Conservation (phyloP, 2,113 vertebrate species). For the Lampris megalopsis region DNA sequence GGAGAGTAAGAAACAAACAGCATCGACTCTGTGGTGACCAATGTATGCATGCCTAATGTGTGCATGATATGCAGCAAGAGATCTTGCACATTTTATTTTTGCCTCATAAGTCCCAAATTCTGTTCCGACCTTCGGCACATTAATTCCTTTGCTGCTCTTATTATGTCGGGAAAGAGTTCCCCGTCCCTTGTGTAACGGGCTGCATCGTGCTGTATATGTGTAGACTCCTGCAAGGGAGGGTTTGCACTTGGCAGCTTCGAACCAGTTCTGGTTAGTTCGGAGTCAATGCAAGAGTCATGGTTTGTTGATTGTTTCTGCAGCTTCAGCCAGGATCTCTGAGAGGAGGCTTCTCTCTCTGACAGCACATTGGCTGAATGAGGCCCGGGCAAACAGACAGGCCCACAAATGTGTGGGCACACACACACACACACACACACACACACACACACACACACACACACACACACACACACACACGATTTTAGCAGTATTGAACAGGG, state of each 20-base stretch:
- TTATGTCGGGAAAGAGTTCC: too few species aligned
- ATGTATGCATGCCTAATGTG: too few species aligned
- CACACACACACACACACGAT: background rate
- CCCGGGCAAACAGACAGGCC: slow-evolving; percentile 3
- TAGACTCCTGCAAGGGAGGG: background rate
- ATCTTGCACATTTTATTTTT: too few species aligned
- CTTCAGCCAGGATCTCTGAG: slow-evolving; percentile 46
- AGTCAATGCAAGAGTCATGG: slow-evolving; percentile 7
- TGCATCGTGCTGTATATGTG: too few species aligned
- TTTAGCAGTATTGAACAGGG: too few species aligned
- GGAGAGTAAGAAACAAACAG: background rate
- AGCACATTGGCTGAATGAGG: slow-evolving; percentile 73
- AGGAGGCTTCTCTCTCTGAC: slow-evolving; percentile 70
- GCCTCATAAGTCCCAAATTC: too few species aligned
- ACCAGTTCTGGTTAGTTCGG: slow-evolving; percentile 65
- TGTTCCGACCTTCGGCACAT: too few species aligned
- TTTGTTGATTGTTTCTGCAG: slow-evolving; percentile 60
- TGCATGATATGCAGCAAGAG: too few species aligned
- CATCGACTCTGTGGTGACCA: background rate
- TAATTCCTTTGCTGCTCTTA: too few species aligned
- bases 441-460: background rate
- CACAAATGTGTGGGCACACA: background rate
- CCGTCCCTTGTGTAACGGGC: too few species aligned
- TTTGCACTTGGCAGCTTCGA: slow-evolving; percentile 39
- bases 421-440: background rate